phyloP scores from a whole-genome alignment of 92 coral and sea anemone genomes.

The Nematostella vectensis region DNA sequence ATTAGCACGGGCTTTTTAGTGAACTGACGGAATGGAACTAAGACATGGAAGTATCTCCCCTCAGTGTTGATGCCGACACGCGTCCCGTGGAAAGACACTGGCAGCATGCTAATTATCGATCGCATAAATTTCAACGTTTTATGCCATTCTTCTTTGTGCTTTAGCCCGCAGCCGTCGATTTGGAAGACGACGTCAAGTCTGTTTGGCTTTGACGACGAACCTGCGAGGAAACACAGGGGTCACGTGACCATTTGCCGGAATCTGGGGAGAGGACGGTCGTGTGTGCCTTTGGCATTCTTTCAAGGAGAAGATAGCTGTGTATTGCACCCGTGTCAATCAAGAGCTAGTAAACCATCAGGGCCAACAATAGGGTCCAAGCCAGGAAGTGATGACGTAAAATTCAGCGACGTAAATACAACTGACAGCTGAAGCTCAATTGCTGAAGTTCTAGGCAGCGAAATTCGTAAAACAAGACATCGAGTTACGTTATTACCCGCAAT shows the following conservation, averaged over 20 bases:
- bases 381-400: too few relatives aligned
- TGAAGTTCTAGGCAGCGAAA: too few relatives aligned
- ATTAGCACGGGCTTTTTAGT: slow-evolving; percentile 16
- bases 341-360: too few relatives aligned
- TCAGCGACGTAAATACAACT: too few relatives aligned
- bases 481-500: too few relatives aligned
- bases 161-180: slow-evolving; percentile 53
- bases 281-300: too few relatives aligned
- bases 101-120: slow-evolving; percentile 12
- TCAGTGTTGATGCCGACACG: slow-evolving; percentile 25
- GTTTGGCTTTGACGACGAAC: slow-evolving; percentile 24
- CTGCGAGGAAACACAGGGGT: slow-evolving; percentile 35
- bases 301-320: too few relatives aligned
- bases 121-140: slow-evolving; percentile 16
- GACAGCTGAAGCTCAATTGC: too few relatives aligned
- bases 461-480: too few relatives aligned
- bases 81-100: slow-evolving; percentile 10
- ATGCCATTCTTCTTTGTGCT: slow-evolving; percentile 46
- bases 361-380: too few relatives aligned
- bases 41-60: slow-evolving; percentile 13
- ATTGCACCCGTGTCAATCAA: too few relatives aligned
- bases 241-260: not conserved
- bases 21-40: slow-evolving; percentile 14
- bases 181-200: slow-evolving; percentile 68
- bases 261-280: too few relatives aligned